These are phyloP conservation scores for Acanthosepion lycidas DNA, from an alignment of 2,888 invertebrate species.

Conservation along the genomic window DNA sequence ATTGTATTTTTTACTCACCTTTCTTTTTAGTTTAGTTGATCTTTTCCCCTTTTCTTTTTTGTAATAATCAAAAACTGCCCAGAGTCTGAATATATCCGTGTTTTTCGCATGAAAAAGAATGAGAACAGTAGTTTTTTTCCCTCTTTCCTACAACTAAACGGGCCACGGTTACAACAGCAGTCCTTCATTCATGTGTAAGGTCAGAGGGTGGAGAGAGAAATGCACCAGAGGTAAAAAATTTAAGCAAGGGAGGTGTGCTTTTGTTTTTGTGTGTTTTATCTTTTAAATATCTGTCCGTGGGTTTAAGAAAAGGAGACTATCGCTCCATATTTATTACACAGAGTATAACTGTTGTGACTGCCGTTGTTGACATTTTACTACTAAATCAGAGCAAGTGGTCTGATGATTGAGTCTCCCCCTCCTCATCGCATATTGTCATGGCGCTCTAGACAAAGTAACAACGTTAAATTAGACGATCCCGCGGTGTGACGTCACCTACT, in stretches of 20 bases:
- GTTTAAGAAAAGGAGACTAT: not conserved
- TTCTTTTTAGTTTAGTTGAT: not conserved
- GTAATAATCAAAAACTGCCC: not conserved
- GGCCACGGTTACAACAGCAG: not conserved
- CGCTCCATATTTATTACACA: not conserved
- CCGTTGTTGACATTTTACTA: not conserved
- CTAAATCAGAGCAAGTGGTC: not conserved
- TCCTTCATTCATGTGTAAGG: constrained; percentile 8
- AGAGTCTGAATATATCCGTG: not conserved
- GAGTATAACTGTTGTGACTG: not conserved
- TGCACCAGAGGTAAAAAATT: not conserved
- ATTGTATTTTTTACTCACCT: not conserved
- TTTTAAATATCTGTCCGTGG: not conserved
- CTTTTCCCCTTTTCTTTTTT: not conserved
- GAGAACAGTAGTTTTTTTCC: not conserved
- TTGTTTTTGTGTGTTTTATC: not conserved
- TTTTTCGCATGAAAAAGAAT: not conserved
- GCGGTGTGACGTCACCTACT: not conserved
- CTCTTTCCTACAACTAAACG: not conserved
- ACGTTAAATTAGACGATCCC: not conserved
- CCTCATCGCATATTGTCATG: constrained; percentile 11
- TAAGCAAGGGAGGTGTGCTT: not conserved
- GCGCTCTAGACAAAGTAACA: not conserved
- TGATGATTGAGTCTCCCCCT: constrained; percentile 22
- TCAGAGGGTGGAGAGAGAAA: not conserved